Evolutionary conservation across 1,140 invertebrate genomes (phyloP).

Genomic region (Ooceraea biroi): DNA sequence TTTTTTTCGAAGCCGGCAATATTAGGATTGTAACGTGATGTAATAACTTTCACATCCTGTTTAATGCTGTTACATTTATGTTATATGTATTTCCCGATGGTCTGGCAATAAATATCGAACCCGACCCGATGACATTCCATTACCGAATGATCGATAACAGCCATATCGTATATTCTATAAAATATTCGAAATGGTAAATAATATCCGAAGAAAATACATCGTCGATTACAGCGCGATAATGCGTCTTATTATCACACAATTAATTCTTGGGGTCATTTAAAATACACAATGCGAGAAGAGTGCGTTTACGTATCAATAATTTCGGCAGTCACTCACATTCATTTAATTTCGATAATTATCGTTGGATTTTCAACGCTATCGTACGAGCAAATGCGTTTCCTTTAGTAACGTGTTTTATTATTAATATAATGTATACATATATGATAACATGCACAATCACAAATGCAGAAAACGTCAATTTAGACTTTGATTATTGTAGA

Average conservation of each 20-base stretch:
- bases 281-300: too few species aligned
- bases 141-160: background rate
- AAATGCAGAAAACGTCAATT: too few species aligned
- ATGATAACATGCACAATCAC: background rate
- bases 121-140: constrained; percentile 3
- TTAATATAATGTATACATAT: background rate
- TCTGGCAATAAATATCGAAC: constrained; percentile 28
- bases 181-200: constrained; percentile 19
- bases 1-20: background rate
- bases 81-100: constrained; percentile 6
- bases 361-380: background rate
- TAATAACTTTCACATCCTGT: background rate
- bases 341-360: background rate
- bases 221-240: background rate
- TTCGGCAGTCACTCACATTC: background rate
- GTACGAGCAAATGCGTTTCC: background rate
- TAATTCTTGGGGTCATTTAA: background rate
- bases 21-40: background rate
- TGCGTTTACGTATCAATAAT: background rate
- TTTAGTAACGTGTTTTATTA: constrained; percentile 5
- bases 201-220: background rate
- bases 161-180: too few species aligned
- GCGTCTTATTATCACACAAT: background rate
- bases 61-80: constrained; percentile 20
- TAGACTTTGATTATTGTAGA: too few species aligned